Percentiles rank a stretch among this genome's conserved stretches.
Evolutionary conservation across 2,113 vertebrate species (phyloP).

Genomic region (Gallinago paraguaiae): DNA sequence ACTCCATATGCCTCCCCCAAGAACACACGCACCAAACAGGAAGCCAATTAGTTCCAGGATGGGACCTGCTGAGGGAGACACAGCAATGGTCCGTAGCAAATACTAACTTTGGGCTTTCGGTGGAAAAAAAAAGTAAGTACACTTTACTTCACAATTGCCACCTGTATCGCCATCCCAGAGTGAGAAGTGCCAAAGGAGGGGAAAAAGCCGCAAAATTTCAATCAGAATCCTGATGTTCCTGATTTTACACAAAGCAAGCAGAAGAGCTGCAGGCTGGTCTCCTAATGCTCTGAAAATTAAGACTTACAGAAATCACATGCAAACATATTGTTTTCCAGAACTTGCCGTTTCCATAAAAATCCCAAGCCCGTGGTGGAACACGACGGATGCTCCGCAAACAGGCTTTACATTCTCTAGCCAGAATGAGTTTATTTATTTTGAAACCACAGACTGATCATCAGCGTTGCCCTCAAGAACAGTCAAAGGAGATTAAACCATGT

Average conservation of each 20-base stretch:
- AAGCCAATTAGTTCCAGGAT: background rate
- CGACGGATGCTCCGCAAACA: background rate
- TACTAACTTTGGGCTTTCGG: background rate
- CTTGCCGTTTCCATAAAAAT: background rate
- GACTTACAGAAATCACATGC: background rate
- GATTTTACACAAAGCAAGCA: background rate
- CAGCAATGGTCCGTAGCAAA: background rate
- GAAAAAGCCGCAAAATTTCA: background rate
- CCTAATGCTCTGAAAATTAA: slow-evolving; percentile 58
- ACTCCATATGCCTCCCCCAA: background rate
- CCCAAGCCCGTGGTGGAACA: background rate
- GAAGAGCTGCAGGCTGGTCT: slow-evolving; percentile 41
- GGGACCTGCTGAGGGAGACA: slow-evolving; percentile 16
- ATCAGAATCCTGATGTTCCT: slow-evolving; percentile 22
- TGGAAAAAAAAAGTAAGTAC: background rate
- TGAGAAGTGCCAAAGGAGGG: background rate
- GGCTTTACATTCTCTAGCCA: background rate
- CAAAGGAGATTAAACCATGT: background rate
- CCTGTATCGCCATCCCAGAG: background rate
- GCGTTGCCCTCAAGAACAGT: background rate
- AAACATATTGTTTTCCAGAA: slow-evolving; percentile 3
- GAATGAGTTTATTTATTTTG: slow-evolving; percentile 2
- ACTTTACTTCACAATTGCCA: background rate
- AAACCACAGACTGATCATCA: background rate
- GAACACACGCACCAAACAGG: background rate